Base-by-base conservation (phyloP, 2,888 invertebrate genomes). In the Chelonus formosanus region DNA sequence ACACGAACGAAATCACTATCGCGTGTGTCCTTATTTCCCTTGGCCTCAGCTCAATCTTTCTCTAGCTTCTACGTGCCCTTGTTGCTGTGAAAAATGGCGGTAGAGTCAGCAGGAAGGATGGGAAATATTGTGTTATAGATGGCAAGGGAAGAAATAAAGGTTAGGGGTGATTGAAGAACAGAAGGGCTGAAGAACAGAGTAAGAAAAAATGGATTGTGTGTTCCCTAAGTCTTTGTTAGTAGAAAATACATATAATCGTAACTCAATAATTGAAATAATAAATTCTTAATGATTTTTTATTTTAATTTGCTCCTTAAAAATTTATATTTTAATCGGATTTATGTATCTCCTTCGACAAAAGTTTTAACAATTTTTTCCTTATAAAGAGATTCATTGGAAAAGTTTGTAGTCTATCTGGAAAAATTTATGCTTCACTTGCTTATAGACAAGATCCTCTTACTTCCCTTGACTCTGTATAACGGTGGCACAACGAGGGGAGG, bases 21-120 rank as follows among this genome's bases (percentile, higher is more conserved):
- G 66, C 64, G 63, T 67, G 61, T 61, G 69, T 64, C 66, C 62
- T 58, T 66, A 67, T 68, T 70, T 61, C 70, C 53, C 68, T 65
- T 57, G 58, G 57, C 52, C 45, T 43, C 61, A 8, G 53, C 32
- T 40, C 40, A 60, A 31, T 35, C 58, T 63, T 68, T 67, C 66
- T 56, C 53, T 40, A 61, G 64, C 43, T 53, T 35, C 63, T 63
- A 65, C 68, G 63, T 67, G 69, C 66, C 66, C 67, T 67, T 61
- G 64, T 72, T 71, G 74, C 68, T 59, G 68, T 67, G 72, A 74
- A 75, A 75, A 74, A 72, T 75, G 73, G 71, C 71, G 71, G 67
- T 71, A 64, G 68, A 57, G 52, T 50, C 55, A 35, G 61, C 40
- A 35, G 69, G 67, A 67, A 72, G 69, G 69, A 70, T 70, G 71